Base-by-base conservation (phyloP, 2,888 invertebrate genomes). In the Tethea ocularis region DNA sequence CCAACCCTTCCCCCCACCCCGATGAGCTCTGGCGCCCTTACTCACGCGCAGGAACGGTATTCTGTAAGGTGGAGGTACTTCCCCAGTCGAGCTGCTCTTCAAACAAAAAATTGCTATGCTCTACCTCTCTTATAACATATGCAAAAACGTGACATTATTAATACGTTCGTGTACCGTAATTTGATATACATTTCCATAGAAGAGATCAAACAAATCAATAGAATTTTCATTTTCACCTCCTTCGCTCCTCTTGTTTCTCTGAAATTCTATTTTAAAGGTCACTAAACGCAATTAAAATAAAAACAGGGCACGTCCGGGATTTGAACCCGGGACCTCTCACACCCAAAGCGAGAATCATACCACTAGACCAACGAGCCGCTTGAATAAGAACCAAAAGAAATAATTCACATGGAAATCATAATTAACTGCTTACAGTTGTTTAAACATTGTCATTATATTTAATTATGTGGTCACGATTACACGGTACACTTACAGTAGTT, bases 321-420 rank as follows among this genome's bases (percentile, higher is more conserved):
- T 85, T 84, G 85, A 86, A 86, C 83, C 84, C 83, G 81, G 82
- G 89, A 91, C 89, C 90, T 93, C 92, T 92, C 93, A 92, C 93
- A 93, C 93, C 93, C 93, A 93, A 93, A 93, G 93, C 93, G 93
- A 93, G 93, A 93, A 93, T 93, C 93, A 93, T 93, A 93, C 93
- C 93, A 93, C 93, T 93, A 93, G 93, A 93, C 93, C 93, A 93
- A 93, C 93, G 93, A 93, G 93, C 93, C 93, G 77, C 20, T 33
- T 24, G 53, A 20, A 41, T 1, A 7, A 8, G 8, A 17, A 0
- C n/a, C 17, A 3, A 41, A 41, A 41, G n/a, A 41, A 41, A 17
- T 41, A n/a, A 41, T 41, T 7, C n/a, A 41, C 41, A 41, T 41
- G 7, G 17, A 13, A 13, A 36, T 26, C 3, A n/a, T 17, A 41